Base-by-base conservation (phyloP, 2,888 invertebrate genomes). In the Trissoscelio sp. region DNA sequence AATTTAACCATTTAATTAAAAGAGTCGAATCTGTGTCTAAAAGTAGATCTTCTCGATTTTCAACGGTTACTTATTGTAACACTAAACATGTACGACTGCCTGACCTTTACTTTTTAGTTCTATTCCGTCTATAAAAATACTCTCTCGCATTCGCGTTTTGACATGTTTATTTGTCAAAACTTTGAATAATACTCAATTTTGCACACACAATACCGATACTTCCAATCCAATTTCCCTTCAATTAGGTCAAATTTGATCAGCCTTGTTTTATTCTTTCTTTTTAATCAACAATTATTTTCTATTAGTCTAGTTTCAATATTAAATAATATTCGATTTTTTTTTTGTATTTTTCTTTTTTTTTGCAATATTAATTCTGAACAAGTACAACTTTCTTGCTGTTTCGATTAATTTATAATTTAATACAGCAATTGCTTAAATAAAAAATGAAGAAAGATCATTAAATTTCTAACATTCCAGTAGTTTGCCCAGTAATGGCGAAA, bases 71-170 rank as follows among this genome's bases (percentile, higher is more conserved):
- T 53, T 34, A 73, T 53, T 73, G 53, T 73, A 62, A 73, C 62
- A 39, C 44, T 62, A 53, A 73, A 62, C 53, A 62, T 28, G 53
- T 73, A 53, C 16, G 53, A 12, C 73, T 51, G 53, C 31, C 31
- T 73, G 73, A 62, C 73, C 73, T 73, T 73, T 73, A 62, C 73
- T 73, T 73, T 73, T 62, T 62, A 53, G 53, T 73, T 62, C 60
- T 55, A 53, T 73, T 55, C 22, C 28, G 58, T 53, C 44, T 73
- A 34, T 55, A 73, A 73, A 73, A 73, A 73, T 73, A 73, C 53
- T 1, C 62, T 3, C 37, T 58, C 48, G 22, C 44, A 48, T 37
- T 70, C 70, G 34, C 14, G 11, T 58, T 73, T 62, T 62, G 53
- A 73, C 73, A 44, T 73, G 44, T 62, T 73, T 62, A 62, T 73